These are phyloP conservation scores for Coleophora flavipennella DNA, from an alignment of 2,888 invertebrate genomes.

Conservation along the genomic window DNA sequence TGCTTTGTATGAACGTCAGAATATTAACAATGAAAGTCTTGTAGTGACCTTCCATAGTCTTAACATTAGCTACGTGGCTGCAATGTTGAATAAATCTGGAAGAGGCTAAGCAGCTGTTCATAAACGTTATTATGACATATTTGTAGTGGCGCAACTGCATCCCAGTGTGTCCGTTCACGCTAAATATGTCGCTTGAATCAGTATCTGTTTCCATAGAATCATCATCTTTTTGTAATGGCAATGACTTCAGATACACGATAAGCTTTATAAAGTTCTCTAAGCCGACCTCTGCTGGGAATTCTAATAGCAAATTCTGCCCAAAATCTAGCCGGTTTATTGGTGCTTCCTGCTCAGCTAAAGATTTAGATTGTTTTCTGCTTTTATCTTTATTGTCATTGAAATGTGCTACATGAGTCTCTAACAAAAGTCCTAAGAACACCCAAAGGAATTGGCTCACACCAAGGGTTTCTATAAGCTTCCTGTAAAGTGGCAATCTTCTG, in stretches of 20 bases:
- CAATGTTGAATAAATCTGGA: constrained; percentile 79
- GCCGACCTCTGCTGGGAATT: constrained; percentile 76
- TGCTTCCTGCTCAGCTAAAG: constrained; percentile 53
- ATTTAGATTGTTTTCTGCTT: constrained; percentile 34
- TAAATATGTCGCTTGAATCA: constrained; percentile 70
- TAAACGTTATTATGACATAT: constrained; percentile 82
- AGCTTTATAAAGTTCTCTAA: constrained; percentile 78
- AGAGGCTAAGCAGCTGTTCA: constrained; percentile 79
- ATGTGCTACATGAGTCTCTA: constrained; percentile 79
- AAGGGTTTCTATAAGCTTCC: constrained; percentile 83
- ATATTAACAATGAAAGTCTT: constrained; percentile 79
- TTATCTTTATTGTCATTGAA: constrained; percentile 61
- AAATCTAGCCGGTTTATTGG: constrained; percentile 76
- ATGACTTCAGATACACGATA: constrained; percentile 74
- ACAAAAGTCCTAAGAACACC: constrained; percentile 79
- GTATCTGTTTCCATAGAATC: constrained; percentile 51
- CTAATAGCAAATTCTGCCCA: constrained; percentile 75
- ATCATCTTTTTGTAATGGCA: constrained; percentile 77
- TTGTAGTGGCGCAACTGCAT: constrained; percentile 89
- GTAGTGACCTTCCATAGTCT: constrained; percentile 74
- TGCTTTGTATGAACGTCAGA: constrained; percentile 77
- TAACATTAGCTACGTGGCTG: constrained; percentile 60
- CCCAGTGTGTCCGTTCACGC: constrained; percentile 75
- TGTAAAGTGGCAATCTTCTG: constrained; percentile 85
- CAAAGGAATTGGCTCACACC: constrained; percentile 77